Evolutionary conservation across 2,797 vertebrate genomes (phyloP), one percentile per base, ranked within the genome.

Genomic region (Halcyon smyrnensis): DNA sequence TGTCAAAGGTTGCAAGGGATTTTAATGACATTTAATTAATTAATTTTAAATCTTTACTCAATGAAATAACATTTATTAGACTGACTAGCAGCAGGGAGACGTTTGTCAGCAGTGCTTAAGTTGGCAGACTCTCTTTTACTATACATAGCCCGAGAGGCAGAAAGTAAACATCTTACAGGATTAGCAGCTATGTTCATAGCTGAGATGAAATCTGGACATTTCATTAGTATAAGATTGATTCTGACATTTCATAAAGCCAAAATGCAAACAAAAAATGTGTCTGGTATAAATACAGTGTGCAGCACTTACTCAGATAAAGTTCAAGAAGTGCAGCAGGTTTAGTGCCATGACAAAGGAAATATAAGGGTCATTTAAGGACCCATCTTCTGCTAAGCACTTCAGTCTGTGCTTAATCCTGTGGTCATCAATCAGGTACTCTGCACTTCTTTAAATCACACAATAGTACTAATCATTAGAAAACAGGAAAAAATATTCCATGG

Each of bases 241-340:
- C 91, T 98, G 97, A 97, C 95, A 98, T 97, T 97, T 98, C 92
- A 67, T 80, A 95, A 97, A 97, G 95, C 92, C 97, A 88, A 96
- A 97, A 97, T 86, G 85, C 93, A 98, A 98, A 98, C 93, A 97
- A 95, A 96, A 95, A 87, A 91, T 86, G 80, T 92, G 95, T 93
- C 90, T 92, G 93, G 93, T 86, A 95, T 83, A 96, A 95, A 93
- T 84, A 94, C 86, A 87, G 95, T 92, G 92, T 76, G 84, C 71
- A 27, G 95, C 87, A 93, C 79, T 63, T 56, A 77, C 74, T 88
- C 92, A 95, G 93, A 94, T 87, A 84, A 95, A 97, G 95, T 95
- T 97, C 94, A 97, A 96, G 95, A 87, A 50, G 59, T 56, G 1
- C 78, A 88, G 89, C 85, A 97, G 75, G 71, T 97, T 97, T 95